Evolutionary conservation across 2,797 vertebrate species (phyloP).

Genomic region (Crotalus adamanteus): DNA sequence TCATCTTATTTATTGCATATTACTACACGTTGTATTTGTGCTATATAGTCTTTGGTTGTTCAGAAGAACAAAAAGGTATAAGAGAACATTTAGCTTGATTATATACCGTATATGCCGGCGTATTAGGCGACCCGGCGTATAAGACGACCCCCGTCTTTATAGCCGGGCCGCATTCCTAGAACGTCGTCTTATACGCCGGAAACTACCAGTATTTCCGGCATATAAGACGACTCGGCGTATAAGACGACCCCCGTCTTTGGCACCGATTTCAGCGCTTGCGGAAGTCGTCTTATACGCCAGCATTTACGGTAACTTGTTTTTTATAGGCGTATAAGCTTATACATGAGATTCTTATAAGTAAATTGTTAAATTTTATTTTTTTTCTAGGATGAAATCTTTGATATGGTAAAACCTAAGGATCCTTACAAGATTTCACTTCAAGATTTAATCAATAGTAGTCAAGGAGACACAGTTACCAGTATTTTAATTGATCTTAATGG

Average conservation of each 20-base stretch:
- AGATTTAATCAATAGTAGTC: conserved; percentile 94
- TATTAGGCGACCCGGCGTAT: too few species aligned
- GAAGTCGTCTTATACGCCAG: too few species aligned
- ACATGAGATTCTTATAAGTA: not conserved
- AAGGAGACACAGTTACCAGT: conserved; percentile 95
- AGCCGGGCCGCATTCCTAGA: too few species aligned
- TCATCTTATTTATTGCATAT: not conserved
- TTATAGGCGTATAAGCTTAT: not conserved
- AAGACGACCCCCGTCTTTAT: too few species aligned
- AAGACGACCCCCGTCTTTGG: too few species aligned
- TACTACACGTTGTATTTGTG: not conserved
- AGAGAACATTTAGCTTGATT: not conserved
- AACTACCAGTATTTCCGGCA: too few species aligned
- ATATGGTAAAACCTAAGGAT: conserved; percentile 98
- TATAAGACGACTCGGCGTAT: too few species aligned
- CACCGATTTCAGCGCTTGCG: too few species aligned
- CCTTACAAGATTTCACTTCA: conserved; percentile 94
- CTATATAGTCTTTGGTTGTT: not conserved
- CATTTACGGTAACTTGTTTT: not conserved
- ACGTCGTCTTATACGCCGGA: too few species aligned
- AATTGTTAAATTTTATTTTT: conserved; percentile 35
- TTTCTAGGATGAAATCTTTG: conserved; percentile 94
- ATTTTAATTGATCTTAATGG: conserved; percentile 98
- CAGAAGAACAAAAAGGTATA: not conserved
- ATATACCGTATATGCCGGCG: not conserved